A percentile compares a stretch with the other conserved stretches of the same genome.
Evolutionary conservation across 2,888 invertebrate species (phyloP).

Genomic region (Uropetala carovei): DNA sequence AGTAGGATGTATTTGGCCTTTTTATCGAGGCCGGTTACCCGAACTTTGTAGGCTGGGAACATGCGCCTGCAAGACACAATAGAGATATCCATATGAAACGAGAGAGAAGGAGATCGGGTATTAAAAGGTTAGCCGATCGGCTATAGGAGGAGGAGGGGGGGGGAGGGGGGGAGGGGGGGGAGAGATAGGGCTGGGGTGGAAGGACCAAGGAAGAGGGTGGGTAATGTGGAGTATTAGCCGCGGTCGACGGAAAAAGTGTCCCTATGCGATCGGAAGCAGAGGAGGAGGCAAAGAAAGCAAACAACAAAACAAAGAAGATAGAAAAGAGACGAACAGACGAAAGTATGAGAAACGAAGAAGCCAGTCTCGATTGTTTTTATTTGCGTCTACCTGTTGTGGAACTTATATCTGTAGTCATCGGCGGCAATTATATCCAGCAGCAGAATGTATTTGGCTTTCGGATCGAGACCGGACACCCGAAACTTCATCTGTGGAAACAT

Average conservation of each 20-base stretch:
- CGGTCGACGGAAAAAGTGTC: slow-evolving; percentile 31
- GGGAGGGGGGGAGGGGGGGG: background rate
- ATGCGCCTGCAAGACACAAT: slow-evolving; percentile 86
- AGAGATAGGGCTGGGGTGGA: background rate
- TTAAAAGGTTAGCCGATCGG: background rate
- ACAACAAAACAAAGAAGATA: slow-evolving; percentile 32
- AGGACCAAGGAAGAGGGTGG: background rate
- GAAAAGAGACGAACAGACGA: slow-evolving; percentile 46
- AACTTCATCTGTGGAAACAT: slow-evolving; percentile 99
- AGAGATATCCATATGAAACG: slow-evolving; percentile 64
- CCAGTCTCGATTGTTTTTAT: slow-evolving; percentile 70
- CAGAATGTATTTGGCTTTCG: slow-evolving; percentile 99
- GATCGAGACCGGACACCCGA: slow-evolving; percentile 97
- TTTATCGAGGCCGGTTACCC: slow-evolving; percentile 97
- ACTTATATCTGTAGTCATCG: slow-evolving; percentile 98
- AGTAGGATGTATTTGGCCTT: slow-evolving; percentile 98
- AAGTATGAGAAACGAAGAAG: slow-evolving; percentile 50
- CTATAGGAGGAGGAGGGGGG: too few species aligned
- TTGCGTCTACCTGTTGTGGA: slow-evolving; percentile 90
- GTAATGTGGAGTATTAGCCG: background rate
- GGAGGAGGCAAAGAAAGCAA: slow-evolving; percentile 4
- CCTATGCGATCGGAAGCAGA: slow-evolving; percentile 49
- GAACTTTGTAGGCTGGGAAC: slow-evolving; percentile 98
- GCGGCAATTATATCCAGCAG: slow-evolving; percentile 99
- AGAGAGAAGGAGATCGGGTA: slow-evolving; percentile 34